A percentile compares a stretch with the other conserved stretches of the same genome.
Conservation (phyloP, 2,888 invertebrate genomes). For the Drosophila affinis region DNA sequence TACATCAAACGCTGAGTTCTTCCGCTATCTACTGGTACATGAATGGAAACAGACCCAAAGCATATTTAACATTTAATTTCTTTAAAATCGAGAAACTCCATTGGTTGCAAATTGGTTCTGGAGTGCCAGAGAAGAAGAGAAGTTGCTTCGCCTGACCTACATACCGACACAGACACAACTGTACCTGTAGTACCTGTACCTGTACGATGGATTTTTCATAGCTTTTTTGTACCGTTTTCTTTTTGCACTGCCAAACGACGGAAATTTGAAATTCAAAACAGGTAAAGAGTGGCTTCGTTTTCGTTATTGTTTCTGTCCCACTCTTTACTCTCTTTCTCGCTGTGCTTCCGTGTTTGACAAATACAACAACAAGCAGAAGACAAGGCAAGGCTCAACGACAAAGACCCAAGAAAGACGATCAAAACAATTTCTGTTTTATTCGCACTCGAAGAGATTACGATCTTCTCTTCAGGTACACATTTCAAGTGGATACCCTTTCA, state of each 20-base stretch:
- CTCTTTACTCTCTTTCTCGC: slow-evolving; percentile 17
- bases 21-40: slow-evolving; percentile 22
- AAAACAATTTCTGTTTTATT: slow-evolving; percentile 22
- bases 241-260: slow-evolving; percentile 14
- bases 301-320: neutral
- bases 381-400: slow-evolving; percentile 1
- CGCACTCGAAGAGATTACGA: slow-evolving; percentile 48
- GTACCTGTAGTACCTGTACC: slow-evolving; percentile 18
- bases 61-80: slow-evolving; percentile 29
- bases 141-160: slow-evolving; percentile 32
- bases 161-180: slow-evolving; percentile 10
- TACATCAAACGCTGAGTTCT: slow-evolving; percentile 1
- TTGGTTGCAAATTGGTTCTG: slow-evolving; percentile 34
- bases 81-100: slow-evolving; percentile 47
- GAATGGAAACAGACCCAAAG: neutral
- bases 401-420: slow-evolving; percentile 18
- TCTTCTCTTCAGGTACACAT: slow-evolving; percentile 25
- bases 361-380: slow-evolving; percentile 2
- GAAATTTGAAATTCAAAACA: slow-evolving; percentile 66
- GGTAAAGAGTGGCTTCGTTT: slow-evolving; percentile 46
- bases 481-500: slow-evolving; percentile 14
- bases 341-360: slow-evolving; percentile 61
- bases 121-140: slow-evolving; percentile 6
- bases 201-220: slow-evolving; percentile 21
- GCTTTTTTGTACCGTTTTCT: slow-evolving; percentile 31